These are phyloP conservation scores for Priocnemis perturbator DNA, from an alignment of 2,888 invertebrate species.

Conservation along the genomic window DNA sequence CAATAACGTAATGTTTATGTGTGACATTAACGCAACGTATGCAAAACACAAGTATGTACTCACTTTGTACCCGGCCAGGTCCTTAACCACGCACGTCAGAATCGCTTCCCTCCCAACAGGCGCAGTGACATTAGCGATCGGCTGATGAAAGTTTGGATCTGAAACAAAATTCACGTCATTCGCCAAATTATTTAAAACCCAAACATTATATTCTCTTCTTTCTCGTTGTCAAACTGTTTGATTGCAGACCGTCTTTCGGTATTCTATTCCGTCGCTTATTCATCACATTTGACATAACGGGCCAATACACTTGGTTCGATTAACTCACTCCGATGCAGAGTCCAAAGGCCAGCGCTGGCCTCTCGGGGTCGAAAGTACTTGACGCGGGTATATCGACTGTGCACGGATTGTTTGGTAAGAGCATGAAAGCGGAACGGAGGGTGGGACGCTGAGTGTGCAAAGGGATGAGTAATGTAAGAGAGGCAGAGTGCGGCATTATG, in stretches of 20 bases:
- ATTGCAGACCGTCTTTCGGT: no score
- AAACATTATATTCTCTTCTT: no score
- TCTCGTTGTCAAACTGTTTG: not conserved
- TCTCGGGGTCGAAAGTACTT: not conserved
- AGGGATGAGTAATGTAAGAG: no score
- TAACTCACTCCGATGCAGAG: no score
- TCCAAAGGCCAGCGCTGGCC: slow-evolving; percentile 7
- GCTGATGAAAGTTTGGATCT: slow-evolving; percentile 88
- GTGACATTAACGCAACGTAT: no score
- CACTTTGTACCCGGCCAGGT: slow-evolving; percentile 90
- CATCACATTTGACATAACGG: no score
- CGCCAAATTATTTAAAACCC: not conserved
- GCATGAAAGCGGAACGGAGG: slow-evolving; percentile 23
- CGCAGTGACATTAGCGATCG: slow-evolving; percentile 89
- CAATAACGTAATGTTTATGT: no score
- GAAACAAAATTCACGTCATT: slow-evolving; percentile 74
- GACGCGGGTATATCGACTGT: slow-evolving; percentile 17
- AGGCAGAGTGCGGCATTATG: slow-evolving; percentile 33
- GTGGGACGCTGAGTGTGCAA: no score
- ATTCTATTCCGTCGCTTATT: no score
- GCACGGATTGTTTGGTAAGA: slow-evolving; percentile 52
- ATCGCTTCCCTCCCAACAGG: slow-evolving; percentile 90
- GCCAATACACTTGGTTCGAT: no score
- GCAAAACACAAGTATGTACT: slow-evolving; percentile 24
- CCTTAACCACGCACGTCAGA: slow-evolving; percentile 88